Base-by-base conservation (phyloP, 2,113 vertebrate genomes). In the Nannobrachium achirus region DNA sequence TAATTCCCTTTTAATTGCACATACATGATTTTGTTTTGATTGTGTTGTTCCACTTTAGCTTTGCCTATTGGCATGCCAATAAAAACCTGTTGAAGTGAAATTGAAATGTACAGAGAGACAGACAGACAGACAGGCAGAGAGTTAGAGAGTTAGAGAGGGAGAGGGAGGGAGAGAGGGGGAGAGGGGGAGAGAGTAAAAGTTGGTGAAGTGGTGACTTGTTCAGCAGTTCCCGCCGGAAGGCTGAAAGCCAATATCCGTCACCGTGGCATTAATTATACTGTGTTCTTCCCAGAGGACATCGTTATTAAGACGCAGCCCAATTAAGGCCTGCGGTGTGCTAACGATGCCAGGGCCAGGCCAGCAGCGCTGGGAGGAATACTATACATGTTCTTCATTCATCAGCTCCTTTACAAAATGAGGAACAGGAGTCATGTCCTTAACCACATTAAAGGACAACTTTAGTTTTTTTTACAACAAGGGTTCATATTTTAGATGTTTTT, bases 201-300 rank as follows among this genome's bases (percentile, higher is more conserved):
- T 79, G 66, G 71, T 51, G 71, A 63, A 83, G 69, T 74, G 73
- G 70, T 66, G 6, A 63, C 83, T 80, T 69, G 60, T 80, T 80
- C 80, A 75, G 63, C 82, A 85, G 81, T 70, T 85, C 74, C 42
- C 62, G 79, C 77, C 79, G 62, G 53, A 62, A 76, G 84, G 65
- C 69, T 60, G 41, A 67, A 59, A 88, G 83, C 86, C 84, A 85
- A 87, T 86, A 88, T 89, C 86, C 62, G 52, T 90, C 88, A 91
- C 74, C 5, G 51, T 83, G 77, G 83, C 89, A 84, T 90, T 89
- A 90, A 90, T 90, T 89, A 90, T 90, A 86, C 82, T 91, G 84
- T 89, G 86, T 85, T 76, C 88, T 89, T 88, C 80, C 79, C 25
- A 19, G 80, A 83, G 84, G 78, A 63, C 11, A 49, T 69, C 71